Percentiles rank a stretch among this genome's conserved stretches.
Evolutionary conservation across 1,140 invertebrate genomes (phyloP).

Genomic region (Drosophila setifemur): DNA sequence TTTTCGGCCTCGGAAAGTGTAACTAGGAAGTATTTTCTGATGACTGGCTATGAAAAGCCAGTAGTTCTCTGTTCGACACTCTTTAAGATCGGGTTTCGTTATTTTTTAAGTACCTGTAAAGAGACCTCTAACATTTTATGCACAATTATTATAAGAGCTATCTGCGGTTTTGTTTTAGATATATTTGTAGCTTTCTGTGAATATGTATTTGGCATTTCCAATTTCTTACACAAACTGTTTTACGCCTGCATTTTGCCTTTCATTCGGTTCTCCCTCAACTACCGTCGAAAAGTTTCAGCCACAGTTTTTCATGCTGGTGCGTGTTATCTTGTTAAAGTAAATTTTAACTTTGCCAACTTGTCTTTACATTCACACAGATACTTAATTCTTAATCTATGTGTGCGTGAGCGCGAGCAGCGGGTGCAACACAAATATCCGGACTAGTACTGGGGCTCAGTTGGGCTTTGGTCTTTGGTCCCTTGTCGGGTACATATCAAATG

Average conservation of each 20-base stretch:
- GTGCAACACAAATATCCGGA: conserved; percentile 63
- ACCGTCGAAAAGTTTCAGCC: conserved; percentile 68
- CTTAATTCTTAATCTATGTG: conserved; percentile 40
- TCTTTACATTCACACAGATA: conserved; percentile 62
- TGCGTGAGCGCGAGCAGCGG: conserved; percentile 16
- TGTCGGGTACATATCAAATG: conserved; percentile 77
- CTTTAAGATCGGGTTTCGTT: conserved; percentile 60
- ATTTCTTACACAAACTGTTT: conserved; percentile 6
- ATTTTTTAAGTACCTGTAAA: conserved; percentile 31
- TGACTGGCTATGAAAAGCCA: conserved; percentile 25
- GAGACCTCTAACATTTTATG: too few relatives aligned
- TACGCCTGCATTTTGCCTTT: conserved; percentile 8
- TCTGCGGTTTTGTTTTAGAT: background rate
- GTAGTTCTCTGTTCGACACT: conserved; percentile 15
- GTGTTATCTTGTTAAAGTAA: conserved; percentile 80
- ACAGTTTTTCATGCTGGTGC: conserved; percentile 79
- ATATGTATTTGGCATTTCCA: too few relatives aligned
- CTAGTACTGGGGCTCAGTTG: conserved; percentile 40
- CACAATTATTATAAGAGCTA: too few relatives aligned
- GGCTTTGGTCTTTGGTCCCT: conserved; percentile 58
- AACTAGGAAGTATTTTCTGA: conserved; percentile 27
- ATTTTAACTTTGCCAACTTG: conserved; percentile 77
- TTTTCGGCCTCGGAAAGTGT: conserved; percentile 25
- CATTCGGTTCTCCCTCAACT: background rate
- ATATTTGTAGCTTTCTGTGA: conserved; percentile 1